Evolutionary conservation across 53 echinoderm and acorn worm species (phyloP).

Genomic region (Mesocentrotus franciscanus): DNA sequence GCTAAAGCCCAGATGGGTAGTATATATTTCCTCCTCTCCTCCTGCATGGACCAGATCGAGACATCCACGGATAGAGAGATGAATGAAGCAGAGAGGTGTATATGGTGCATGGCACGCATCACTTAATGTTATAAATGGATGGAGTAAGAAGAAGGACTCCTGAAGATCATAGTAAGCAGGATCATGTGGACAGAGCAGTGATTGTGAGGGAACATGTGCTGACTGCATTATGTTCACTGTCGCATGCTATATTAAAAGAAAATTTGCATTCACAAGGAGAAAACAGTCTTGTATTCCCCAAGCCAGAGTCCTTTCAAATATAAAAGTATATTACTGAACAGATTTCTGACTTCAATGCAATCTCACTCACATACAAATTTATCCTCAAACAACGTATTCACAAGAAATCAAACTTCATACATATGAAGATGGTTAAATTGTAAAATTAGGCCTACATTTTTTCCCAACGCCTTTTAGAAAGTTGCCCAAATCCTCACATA

Average conservation of each 20-base stretch:
- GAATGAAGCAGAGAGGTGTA: neutral
- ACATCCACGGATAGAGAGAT: neutral
- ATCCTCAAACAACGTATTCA: no score
- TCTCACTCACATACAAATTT: neutral
- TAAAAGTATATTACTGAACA: neutral
- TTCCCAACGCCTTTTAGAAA: no score
- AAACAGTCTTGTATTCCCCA: neutral
- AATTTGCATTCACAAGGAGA: neutral
- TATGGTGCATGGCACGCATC: neutral
- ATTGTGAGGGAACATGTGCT: conserved; percentile 14
- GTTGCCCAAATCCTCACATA: no score
- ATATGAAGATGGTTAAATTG: no score
- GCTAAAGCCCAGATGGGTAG: neutral
- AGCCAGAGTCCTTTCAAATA: neutral
- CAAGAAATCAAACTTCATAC: no score
- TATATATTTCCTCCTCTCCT: neutral
- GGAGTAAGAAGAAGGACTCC: neutral
- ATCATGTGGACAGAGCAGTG: neutral
- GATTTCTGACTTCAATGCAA: neutral
- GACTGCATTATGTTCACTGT: neutral
- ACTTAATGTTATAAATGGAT: conserved; percentile 30
- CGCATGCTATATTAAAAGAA: neutral
- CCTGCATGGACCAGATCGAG: neutral
- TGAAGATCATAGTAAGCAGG: neutral
- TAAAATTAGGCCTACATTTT: no score